Evolutionary conservation across 2,888 invertebrate species (phyloP), one percentile per base, ranked within the genome.

Genomic region (Pardosa pseudoannulata): DNA sequence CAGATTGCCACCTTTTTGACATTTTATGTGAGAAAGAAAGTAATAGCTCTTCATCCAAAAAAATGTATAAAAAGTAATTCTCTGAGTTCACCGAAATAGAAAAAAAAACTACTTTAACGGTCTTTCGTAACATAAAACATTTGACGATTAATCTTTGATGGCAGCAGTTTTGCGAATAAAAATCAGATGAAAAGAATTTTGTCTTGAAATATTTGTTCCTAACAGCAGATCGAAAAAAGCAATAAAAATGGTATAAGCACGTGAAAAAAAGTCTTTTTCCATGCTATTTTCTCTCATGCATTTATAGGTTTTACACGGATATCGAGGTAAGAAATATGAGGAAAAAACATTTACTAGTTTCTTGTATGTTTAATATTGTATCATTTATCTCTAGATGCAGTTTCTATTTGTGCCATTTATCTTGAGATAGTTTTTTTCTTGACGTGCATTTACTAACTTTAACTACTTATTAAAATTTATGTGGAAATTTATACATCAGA

Each of bases 41-140:
- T 46, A 16, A 46, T 46, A 46, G 46, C 16, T 16, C 2, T 46
- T 16, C 46, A 46, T 46, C 7, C 2, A 46, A 46, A 46, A 46
- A 46, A 0, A 28, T 23, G 6, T 6, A 27, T 27, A 27, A 27
- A 62, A 27, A 28, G 16, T 27, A 62, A 62, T 7, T 11, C 9
- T 27, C 27, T 23, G 16, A 62, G n/a, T 50, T 11, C 36, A 46
- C 9, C 46, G 16, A 46, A 46, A 46, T 13, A 46, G 9, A 16
- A 46, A 46, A 16, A n/a, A 36, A 36, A 36, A 7, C 5, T 36
- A 36, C 16, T 46, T 46, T 46, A 46, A 46, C 46, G 46, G 7
- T 46, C 46, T 68, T n/a, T 39, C 36, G 36, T 16, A 68, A 36
- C n/a, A 39, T n/a, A 68, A 68, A 68, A 36, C 39, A 36, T 1